phyloP scores from a whole-genome alignment of 2,888 invertebrate species.

The Orthosia gothica region DNA sequence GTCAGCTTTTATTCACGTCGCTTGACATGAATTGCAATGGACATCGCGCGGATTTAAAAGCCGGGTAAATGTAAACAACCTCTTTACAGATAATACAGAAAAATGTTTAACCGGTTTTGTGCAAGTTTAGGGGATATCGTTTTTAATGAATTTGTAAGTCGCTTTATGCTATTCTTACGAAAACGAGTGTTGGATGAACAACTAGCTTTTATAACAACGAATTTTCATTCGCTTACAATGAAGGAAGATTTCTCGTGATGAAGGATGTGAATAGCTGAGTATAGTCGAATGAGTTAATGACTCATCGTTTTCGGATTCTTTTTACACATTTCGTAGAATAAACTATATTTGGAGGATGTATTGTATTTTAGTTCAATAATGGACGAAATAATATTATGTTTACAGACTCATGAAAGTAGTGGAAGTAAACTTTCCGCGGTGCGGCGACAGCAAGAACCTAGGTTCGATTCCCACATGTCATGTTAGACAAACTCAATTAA shows the following conservation, averaged over 20 bases:
- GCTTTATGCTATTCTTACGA: not conserved
- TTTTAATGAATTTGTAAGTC: slow-evolving; percentile 23
- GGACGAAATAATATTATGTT: not conserved
- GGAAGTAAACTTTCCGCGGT: not conserved
- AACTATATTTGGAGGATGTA: slow-evolving; percentile 1
- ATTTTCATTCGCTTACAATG: slow-evolving; percentile 13
- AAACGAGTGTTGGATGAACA: not conserved
- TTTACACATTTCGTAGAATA: not conserved
- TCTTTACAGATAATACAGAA: slow-evolving; percentile 52
- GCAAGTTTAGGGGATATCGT: slow-evolving; percentile 25
- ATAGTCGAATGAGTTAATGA: not conserved
- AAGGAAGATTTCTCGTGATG: not conserved
- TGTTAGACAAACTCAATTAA: not conserved
- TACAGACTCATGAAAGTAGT: not conserved
- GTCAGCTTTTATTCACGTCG: slow-evolving; percentile 78
- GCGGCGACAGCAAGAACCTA: not conserved
- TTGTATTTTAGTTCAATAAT: no score
- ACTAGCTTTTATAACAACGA: not conserved
- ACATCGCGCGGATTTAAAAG: slow-evolving; percentile 65
- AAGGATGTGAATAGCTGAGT: not conserved
- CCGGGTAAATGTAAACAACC: slow-evolving; percentile 66
- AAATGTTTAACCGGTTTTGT: slow-evolving; percentile 30
- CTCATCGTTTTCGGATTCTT: not conserved
- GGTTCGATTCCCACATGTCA: slow-evolving; percentile 10
- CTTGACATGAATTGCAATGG: slow-evolving; percentile 77